These are phyloP conservation scores for Aphrocallistes beatrix DNA, from an alignment of 37 sponge, comb jelly and placozoan species.

Conservation along the genomic window DNA sequence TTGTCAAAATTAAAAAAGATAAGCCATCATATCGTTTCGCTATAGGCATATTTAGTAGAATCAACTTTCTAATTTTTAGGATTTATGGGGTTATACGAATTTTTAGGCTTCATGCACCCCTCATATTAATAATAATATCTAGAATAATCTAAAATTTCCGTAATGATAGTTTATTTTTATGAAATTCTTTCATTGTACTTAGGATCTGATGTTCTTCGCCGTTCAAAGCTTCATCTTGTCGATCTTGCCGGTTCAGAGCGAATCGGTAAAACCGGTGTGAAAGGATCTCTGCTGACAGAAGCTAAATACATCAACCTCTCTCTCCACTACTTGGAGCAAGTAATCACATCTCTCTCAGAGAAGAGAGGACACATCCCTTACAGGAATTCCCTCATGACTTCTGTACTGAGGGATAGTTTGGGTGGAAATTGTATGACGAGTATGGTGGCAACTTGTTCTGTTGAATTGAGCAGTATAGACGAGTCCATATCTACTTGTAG, in stretches of 20 bases:
- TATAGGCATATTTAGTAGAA: too few relatives aligned
- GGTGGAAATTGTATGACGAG: constrained; percentile 97
- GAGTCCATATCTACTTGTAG: constrained; percentile 96
- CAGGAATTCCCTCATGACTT: constrained; percentile 98
- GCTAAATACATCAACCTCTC: constrained; percentile 97
- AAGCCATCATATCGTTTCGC: too few relatives aligned
- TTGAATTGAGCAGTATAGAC: constrained; percentile 85
- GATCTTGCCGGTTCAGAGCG: constrained; percentile 98
- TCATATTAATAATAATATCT: too few relatives aligned
- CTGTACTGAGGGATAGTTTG: constrained; percentile 89
- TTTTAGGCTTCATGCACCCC: too few relatives aligned
- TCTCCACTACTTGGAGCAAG: constrained; percentile 87
- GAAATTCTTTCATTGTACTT: too few relatives aligned
- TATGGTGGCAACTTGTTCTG: constrained; percentile 93
- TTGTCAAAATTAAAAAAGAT: too few relatives aligned
- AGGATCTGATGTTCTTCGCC: constrained; percentile 54
- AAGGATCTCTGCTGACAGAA: constrained; percentile 75
- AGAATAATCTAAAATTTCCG: too few relatives aligned
- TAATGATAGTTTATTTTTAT: too few relatives aligned
- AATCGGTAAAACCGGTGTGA: constrained; percentile 74
- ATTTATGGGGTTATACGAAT: too few relatives aligned
- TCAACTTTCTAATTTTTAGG: too few relatives aligned
- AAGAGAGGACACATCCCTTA: constrained; percentile 90
- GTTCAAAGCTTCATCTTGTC: constrained; percentile 86
- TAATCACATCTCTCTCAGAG: constrained; percentile 94